Base-by-base conservation (phyloP, 2,113 vertebrate species). In the Pontoporia blainvillei region DNA sequence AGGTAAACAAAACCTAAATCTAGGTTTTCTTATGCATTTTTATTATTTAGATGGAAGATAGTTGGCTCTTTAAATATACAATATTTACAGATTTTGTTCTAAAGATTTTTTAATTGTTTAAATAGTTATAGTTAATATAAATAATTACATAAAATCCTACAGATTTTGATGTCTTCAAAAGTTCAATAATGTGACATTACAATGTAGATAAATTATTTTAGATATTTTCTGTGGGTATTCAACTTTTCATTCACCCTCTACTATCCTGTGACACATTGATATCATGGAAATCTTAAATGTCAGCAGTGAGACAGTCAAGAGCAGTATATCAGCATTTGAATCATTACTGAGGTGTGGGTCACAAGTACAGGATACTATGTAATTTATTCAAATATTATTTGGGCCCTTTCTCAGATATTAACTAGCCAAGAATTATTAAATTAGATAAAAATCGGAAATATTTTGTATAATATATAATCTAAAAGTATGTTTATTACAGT, bases 351-450 rank as follows among this genome's bases (percentile, higher is more conserved):
- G 9, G 20, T 69, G 8, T 89, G 25, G 1, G 31, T 93, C 61
- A 81, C 0, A 54, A 92, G 15, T 29, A 79, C 6, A 94, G 23
- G 36, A 57, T 8, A 59, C 29, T 66, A 18, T 36, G 1, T 69
- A 92, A 71, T 44, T 91, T 96, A 81, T 67, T 97, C 75, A 96
- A 96, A 72, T 54, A 34, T 20, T 78, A 82, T 86, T 76, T 94
- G 4, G 5, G 92, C 94, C 13, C 46, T 82, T 64, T 83, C 12
- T 59, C 5, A 78, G 27, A 15, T 11, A 66, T 34, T 94, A 76
- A 57, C 18, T 93, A 96, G n/a, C 12, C 7, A 79, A 97, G 34
- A 92, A 90, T 95, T 91, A 95, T 91, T 94, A 91, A 95, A 64
- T 91, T n/a, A 92, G 34, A 64, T 7, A 92, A 81, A 46, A 91